Conservation (phyloP, 2,888 invertebrate species). For the Cordylochernes scorpioides region DNA sequence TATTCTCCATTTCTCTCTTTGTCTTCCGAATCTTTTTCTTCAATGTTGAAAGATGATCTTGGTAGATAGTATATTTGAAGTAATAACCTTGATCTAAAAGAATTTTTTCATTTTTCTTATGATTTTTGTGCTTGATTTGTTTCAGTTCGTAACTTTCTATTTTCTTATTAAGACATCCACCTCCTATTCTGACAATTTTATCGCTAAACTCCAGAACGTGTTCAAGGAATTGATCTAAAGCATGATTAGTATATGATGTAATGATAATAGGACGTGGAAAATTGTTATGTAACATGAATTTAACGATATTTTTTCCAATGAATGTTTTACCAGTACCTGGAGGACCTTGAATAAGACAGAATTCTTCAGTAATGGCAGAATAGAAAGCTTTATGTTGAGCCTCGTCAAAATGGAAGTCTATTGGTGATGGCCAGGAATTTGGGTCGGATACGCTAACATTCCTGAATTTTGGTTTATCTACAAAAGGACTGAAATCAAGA, state of each 20-base stretch:
- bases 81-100: no score
- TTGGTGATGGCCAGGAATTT: constrained; percentile 26
- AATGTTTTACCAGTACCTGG: constrained; percentile 31
- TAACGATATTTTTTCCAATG: constrained; percentile 44
- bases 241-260: constrained; percentile 59
- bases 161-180: constrained; percentile 34
- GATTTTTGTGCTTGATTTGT: no score
- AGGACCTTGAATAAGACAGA: constrained; percentile 43
- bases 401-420: constrained; percentile 30
- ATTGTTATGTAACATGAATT: constrained; percentile 34
- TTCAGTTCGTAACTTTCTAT: constrained; percentile 22
- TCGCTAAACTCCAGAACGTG: constrained; percentile 33
- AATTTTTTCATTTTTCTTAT: no score
- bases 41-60: no score
- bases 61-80: no score
- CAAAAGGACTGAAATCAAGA: background rate
- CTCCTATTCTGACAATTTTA: constrained; percentile 38
- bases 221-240: constrained; percentile 55
- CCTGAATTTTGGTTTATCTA: background rate
- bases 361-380: constrained; percentile 16
- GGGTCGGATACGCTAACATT: constrained; percentile 4
- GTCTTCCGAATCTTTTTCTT: no score
- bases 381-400: constrained; percentile 22
- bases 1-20: no score
- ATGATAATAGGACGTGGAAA: constrained; percentile 35